These are phyloP conservation scores for Hippocampus abdominalis DNA, from an alignment of 2,113 vertebrate species.

Conservation along the genomic window DNA sequence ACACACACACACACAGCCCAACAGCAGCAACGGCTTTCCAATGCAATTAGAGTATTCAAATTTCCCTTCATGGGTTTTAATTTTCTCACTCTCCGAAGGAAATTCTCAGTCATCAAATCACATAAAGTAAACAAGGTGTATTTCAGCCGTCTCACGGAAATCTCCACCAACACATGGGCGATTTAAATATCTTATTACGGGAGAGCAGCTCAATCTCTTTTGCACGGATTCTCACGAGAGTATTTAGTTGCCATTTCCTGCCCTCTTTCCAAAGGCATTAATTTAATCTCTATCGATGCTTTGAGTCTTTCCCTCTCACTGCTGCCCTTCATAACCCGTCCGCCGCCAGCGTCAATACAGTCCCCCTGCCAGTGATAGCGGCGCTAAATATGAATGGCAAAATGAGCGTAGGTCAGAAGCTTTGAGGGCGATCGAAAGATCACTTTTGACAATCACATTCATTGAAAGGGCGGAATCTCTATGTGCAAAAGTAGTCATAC, in stretches of 20 bases:
- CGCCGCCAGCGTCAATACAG: conserved; percentile 40
- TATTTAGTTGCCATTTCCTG: conserved; percentile 15
- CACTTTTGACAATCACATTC: too few species aligned
- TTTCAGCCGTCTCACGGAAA: conserved; percentile 4
- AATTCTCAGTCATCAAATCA: not conserved
- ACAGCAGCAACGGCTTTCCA: not conserved
- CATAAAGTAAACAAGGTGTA: not conserved
- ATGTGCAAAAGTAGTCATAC: too few species aligned
- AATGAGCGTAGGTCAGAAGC: conserved; percentile 34
- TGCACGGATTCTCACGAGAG: conserved; percentile 3
- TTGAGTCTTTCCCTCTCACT: conserved; percentile 2
- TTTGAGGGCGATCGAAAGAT: too few species aligned
- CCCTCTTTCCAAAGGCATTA: conserved; percentile 11
- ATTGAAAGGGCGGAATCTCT: too few species aligned
- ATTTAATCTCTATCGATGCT: conserved; percentile 7
- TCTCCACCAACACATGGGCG: not conserved
- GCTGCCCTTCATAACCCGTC: conserved; percentile 21
- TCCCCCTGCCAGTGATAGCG: conserved; percentile 57
- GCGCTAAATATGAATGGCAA: conserved; percentile 58
- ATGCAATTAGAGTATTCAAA: not conserved
- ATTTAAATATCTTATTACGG: conserved; percentile 11
- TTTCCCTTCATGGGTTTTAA: not conserved
- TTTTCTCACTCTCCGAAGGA: conserved; percentile 4
- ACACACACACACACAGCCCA: not conserved
- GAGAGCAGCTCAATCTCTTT: not conserved